Percentiles rank a stretch among this genome's conserved stretches.
These are phyloP conservation scores for Melinaea marsaeus DNA, from an alignment of 2,888 invertebrate genomes.

Conservation along the genomic window DNA sequence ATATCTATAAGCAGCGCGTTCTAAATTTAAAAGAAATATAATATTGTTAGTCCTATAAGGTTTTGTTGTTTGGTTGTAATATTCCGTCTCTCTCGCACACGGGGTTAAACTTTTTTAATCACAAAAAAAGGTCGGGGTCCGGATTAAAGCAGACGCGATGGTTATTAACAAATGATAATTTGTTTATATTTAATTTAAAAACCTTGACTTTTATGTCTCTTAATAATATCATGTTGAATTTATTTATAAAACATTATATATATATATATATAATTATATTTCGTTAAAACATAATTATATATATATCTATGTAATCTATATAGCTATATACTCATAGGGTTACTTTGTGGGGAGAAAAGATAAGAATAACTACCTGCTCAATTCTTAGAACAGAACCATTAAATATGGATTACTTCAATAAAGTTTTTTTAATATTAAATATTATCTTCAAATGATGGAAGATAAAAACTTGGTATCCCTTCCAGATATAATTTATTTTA, in stretches of 20 bases:
- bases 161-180: slow-evolving; percentile 6
- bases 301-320: neutral
- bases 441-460: neutral
- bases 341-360: neutral
- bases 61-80: neutral
- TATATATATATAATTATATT: neutral
- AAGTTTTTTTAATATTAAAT: neutral
- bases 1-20: neutral
- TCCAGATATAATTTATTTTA: neutral
- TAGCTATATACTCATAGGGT: neutral
- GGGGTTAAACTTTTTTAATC: slow-evolving; percentile 7
- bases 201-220: no score
- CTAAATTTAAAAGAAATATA: neutral
- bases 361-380: slow-evolving; percentile 1
- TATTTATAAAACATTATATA: neutral
- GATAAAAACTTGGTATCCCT: neutral
- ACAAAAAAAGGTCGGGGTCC: slow-evolving; percentile 3
- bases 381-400: neutral
- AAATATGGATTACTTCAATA: neutral
- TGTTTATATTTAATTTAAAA: neutral
- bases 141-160: slow-evolving; percentile 5
- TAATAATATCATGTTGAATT: no score
- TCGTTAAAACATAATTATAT: neutral
- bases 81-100: neutral
- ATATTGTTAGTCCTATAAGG: neutral